Conservation (phyloP, 2,888 invertebrate species). For the Neoascia interrupta region DNA sequence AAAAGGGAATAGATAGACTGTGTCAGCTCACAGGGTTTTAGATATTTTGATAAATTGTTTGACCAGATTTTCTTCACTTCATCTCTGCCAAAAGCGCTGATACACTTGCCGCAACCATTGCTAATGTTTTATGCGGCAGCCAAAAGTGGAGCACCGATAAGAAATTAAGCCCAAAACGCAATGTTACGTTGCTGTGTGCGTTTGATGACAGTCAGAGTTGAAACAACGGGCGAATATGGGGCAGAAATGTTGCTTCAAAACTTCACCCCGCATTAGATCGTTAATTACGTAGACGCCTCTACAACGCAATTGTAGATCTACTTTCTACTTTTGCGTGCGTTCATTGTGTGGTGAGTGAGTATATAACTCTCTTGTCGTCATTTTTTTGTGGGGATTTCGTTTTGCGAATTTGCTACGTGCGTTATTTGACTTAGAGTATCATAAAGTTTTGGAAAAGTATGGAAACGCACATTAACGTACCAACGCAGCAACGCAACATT, state of each 20-base stretch:
- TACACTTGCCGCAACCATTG: slow-evolving; percentile 59
- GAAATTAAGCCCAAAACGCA: no score
- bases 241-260: slow-evolving; percentile 14
- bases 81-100: slow-evolving; percentile 40
- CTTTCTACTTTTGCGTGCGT: slow-evolving; percentile 41
- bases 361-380: slow-evolving; percentile 35
- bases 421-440: no score
- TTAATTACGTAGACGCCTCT: slow-evolving; percentile 3
- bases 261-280: slow-evolving; percentile 31
- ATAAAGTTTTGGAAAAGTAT: no score
- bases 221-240: slow-evolving; percentile 45
- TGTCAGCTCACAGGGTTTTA: no score
- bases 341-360: slow-evolving; percentile 23
- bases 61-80: slow-evolving; percentile 18
- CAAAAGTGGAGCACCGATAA: slow-evolving; percentile 30
- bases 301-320: slow-evolving; percentile 28
- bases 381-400: slow-evolving; percentile 9
- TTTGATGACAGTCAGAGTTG: slow-evolving; percentile 43
- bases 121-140: slow-evolving; percentile 69
- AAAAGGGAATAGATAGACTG: no score
- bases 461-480: no score
- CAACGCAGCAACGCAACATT: background rate
- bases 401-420: background rate
- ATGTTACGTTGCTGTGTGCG: no score
- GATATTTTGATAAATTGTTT: no score